These are phyloP conservation scores for Tachina lurida DNA, from an alignment of 2,888 invertebrate species.

Conservation along the genomic window DNA sequence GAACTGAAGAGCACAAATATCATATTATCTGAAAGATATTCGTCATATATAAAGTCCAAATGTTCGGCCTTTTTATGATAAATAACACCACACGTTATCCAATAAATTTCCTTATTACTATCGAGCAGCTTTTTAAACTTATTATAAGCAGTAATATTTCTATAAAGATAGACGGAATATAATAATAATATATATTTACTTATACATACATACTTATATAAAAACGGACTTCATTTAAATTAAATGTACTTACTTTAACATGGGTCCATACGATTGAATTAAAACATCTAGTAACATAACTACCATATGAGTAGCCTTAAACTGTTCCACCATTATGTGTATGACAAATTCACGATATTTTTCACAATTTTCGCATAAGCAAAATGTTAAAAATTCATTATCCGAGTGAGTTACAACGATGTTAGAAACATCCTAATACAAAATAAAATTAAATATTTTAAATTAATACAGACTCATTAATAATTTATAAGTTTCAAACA, in stretches of 20 bases:
- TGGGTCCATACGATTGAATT: slow-evolving; percentile 81
- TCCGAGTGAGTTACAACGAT: slow-evolving; percentile 79
- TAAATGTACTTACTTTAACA: slow-evolving; percentile 78
- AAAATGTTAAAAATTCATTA: slow-evolving; percentile 81
- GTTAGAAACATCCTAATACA: slow-evolving; percentile 78
- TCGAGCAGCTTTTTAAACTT: slow-evolving; percentile 81
- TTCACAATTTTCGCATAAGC: slow-evolving; percentile 81
- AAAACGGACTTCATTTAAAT: background rate
- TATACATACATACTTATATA: background rate
- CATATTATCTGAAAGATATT: slow-evolving; percentile 82
- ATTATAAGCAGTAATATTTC: slow-evolving; percentile 80
- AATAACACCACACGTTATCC: slow-evolving; percentile 81
- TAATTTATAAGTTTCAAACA: no score
- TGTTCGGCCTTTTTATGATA: slow-evolving; percentile 81
- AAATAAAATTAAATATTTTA: slow-evolving; percentile 17
- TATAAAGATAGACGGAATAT: slow-evolving; percentile 48
- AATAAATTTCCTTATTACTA: slow-evolving; percentile 80
- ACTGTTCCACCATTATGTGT: slow-evolving; percentile 81
- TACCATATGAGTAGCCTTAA: slow-evolving; percentile 81
- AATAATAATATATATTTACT: background rate
- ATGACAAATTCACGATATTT: slow-evolving; percentile 82
- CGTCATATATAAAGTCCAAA: slow-evolving; percentile 81
- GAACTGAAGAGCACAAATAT: slow-evolving; percentile 82
- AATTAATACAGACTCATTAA: background rate
- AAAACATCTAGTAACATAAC: slow-evolving; percentile 80